Evolutionary conservation across 1,140 invertebrate genomes (phyloP).

Genomic region (Stegodyphus mimosarum): DNA sequence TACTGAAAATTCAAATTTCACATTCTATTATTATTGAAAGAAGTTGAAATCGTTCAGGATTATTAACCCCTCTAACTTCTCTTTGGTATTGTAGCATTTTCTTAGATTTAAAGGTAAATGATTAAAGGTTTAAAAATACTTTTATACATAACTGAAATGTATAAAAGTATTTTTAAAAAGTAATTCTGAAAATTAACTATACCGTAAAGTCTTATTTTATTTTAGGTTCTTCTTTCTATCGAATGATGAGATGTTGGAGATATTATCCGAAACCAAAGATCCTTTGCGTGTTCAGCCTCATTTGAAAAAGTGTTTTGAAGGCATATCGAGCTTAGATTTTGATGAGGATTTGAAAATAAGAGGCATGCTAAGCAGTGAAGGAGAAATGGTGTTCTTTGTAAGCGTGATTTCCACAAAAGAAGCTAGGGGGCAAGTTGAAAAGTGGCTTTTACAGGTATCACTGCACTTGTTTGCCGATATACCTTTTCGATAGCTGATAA

Average conservation of each 20-base stretch:
- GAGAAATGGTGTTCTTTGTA: conserved; percentile 80
- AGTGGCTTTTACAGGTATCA: conserved; percentile 83
- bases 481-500: too few relatives aligned
- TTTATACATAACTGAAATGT: too few relatives aligned
- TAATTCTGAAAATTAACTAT: too few relatives aligned
- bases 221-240: conserved; percentile 92
- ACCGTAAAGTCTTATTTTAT: not conserved
- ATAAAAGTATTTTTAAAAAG: too few relatives aligned
- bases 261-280: conserved; percentile 92
- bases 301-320: conserved; percentile 92
- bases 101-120: too few relatives aligned
- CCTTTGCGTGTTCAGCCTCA: conserved; percentile 88
- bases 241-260: conserved; percentile 95
- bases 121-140: too few relatives aligned
- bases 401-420: conserved; percentile 80
- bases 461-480: too few relatives aligned
- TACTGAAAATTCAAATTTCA: too few relatives aligned
- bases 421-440: conserved; percentile 89
- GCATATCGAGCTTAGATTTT: conserved; percentile 76
- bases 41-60: too few relatives aligned
- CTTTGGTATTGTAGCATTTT: too few relatives aligned
- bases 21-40: too few relatives aligned
- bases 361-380: conserved; percentile 87
- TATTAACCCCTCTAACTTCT: too few relatives aligned
- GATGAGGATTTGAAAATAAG: conserved; percentile 82